Evolutionary conservation across 2,888 invertebrate genomes (phyloP).

Genomic region (Rutpela maculata): DNA sequence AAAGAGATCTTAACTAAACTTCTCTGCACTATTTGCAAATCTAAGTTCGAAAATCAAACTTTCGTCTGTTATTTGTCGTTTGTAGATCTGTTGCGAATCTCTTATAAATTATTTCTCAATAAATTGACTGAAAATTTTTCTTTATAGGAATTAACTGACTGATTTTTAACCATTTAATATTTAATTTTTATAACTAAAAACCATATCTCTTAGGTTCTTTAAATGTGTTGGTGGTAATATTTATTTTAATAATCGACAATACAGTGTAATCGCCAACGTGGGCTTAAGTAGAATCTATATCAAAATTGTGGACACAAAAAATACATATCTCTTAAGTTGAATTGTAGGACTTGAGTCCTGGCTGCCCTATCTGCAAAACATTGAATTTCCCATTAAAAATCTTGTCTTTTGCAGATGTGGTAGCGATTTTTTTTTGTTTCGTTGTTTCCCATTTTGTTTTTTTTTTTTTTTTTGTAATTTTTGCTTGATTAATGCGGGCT

Average conservation of each 20-base stretch:
- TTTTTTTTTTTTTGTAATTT: neutral
- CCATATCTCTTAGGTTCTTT: neutral
- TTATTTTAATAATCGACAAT: constrained; percentile 24
- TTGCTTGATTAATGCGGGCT: constrained; percentile 12
- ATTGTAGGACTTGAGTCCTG: neutral
- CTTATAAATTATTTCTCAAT: constrained; percentile 5
- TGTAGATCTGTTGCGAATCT: neutral
- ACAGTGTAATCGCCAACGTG: neutral
- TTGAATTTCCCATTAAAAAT: neutral
- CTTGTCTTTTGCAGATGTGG: neutral
- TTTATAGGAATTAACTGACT: constrained; percentile 23
- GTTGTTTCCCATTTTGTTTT: neutral
- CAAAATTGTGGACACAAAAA: neutral
- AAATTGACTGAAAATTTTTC: neutral
- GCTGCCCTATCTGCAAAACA: neutral
- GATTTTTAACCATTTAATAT: constrained; percentile 4
- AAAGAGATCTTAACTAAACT: neutral
- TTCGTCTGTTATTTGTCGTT: neutral
- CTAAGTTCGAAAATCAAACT: neutral
- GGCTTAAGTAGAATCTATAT: constrained; percentile 1
- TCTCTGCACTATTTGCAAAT: neutral
- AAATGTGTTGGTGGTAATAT: constrained; percentile 3
- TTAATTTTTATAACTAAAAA: neutral
- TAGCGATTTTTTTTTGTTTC: neutral
- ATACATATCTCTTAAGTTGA: constrained; percentile 15